Conservation (phyloP, 64 coral and sea anemone species). For the Stylophora pistillata region DNA sequence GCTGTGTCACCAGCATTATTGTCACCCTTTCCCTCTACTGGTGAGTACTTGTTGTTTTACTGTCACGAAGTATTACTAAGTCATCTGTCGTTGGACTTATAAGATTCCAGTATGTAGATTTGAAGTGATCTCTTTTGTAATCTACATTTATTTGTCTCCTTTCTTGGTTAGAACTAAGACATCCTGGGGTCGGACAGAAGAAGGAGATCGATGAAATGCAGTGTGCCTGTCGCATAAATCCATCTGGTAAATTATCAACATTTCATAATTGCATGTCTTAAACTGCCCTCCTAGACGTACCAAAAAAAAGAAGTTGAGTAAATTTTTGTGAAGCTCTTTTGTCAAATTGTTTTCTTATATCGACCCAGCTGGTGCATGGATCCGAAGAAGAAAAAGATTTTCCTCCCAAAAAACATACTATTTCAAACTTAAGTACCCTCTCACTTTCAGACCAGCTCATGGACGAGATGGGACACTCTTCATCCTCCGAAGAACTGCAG, state of each 20-base stretch:
- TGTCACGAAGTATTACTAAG: not conserved
- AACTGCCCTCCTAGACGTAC: no score
- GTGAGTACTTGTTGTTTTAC: not conserved
- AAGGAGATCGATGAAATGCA: not conserved
- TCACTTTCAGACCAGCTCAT: not conserved
- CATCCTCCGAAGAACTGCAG: not conserved
- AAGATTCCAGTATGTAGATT: no score
- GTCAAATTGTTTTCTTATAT: no score
- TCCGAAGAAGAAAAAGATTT: no score
- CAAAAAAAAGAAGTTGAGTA: no score
- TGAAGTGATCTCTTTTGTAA: no score
- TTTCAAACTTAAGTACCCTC: no score
- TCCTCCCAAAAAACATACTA: no score
- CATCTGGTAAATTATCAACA: not conserved
- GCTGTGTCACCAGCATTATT: not conserved
- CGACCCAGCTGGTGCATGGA: no score
- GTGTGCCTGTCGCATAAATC: not conserved
- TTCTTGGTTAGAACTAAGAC: not conserved
- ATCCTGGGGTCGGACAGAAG: not conserved
- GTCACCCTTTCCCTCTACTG: not conserved
- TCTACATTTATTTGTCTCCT: not conserved
- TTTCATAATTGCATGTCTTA: not conserved
- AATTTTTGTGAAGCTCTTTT: no score
- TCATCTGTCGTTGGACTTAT: no score
- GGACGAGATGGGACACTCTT: not conserved